Evolutionary conservation across 2,888 invertebrate species (phyloP).

Genomic region (Drosophila neonasuta): DNA sequence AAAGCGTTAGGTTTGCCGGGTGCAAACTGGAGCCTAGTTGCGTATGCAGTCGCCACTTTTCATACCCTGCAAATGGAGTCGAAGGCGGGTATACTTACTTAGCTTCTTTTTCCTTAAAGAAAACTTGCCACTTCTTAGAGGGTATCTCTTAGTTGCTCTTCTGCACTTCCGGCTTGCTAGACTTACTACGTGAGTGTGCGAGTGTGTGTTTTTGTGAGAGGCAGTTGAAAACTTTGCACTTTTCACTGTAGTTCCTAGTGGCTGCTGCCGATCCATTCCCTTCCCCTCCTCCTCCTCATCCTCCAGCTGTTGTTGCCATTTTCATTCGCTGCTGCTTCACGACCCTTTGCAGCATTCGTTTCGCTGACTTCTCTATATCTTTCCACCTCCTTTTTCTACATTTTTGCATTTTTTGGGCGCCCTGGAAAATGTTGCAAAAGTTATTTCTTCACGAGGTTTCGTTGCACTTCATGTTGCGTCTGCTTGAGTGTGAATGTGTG

Average conservation of each 20-base stretch:
- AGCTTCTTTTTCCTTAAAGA: neutral
- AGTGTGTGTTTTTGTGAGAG: conserved; percentile 39
- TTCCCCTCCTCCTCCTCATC: conserved; percentile 8
- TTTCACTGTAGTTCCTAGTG: conserved; percentile 51
- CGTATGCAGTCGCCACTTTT: conserved; percentile 67
- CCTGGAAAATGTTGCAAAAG: conserved; percentile 69
- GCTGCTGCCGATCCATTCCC: conserved; percentile 7
- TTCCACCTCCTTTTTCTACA: conserved; percentile 22
- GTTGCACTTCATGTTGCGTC: conserved; percentile 60
- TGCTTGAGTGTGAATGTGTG: conserved; percentile 17
- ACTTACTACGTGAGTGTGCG: conserved; percentile 25
- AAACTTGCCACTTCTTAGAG: neutral
- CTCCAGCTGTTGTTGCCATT: neutral
- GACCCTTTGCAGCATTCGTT: conserved; percentile 49
- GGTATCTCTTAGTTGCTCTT: conserved; percentile 9
- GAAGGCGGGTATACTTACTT: neutral
- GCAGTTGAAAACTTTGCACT: conserved; percentile 71
- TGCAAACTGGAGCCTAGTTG: conserved; percentile 48
- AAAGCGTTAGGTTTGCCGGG: conserved; percentile 28
- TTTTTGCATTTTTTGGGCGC: conserved; percentile 38
- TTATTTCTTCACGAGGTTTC: conserved; percentile 71
- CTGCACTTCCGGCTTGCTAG: conserved; percentile 34
- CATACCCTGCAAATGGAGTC: conserved; percentile 16
- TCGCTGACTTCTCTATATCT: conserved; percentile 50
- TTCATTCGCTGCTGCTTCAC: conserved; percentile 15